Base-by-base conservation (phyloP, 2,113 vertebrate species). In the Salminus brasiliensis region DNA sequence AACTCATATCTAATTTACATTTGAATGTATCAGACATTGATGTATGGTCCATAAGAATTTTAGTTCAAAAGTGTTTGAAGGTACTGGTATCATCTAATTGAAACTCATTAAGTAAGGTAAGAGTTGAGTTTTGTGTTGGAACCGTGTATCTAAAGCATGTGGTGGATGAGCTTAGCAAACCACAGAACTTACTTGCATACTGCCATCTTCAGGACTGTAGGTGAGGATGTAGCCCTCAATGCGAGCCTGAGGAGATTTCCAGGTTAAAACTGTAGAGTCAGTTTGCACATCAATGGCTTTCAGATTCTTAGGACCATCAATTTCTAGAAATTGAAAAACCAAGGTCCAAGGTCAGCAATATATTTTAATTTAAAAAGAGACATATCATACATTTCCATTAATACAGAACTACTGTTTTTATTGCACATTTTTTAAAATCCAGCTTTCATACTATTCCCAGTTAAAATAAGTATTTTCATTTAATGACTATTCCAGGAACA, bases 211-310 rank as follows among this genome's bases (percentile, higher is more conserved):
- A 43, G 91, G 71, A 47, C 88, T 91, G 86, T 93, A 96, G 25
- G 89, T 94, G 75, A 98, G 91, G 79, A 87, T 71, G 67, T 95
- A 97, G 15, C 95, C 96, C 21, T 94, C 92, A 6, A 95, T 95
- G 80, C 93, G 84, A 62, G 96, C 95, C 47, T 86, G 83, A 7
- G 96, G 95, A 67, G 92, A 85, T 30, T 34, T 85, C 96, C 97
- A 99, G 23, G 92, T 95, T 86, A 96, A 15, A 2, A 85, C 34
- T 0, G 90, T 93, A 30, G 92, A 81, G 5, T 94, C 90, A 55
- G 78, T 72, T 4, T 88, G 90, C 4, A 96, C 85, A 21, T 92
- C 90, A 18, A 88, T 88, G 0, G 92, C 89, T 74, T 1, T 87
- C 5, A 97, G 85, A 81, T 96, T 93, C 81, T 81, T 90, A 6